Evolutionary conservation across 2,113 vertebrate species (phyloP), one percentile per base, ranked within the genome.

Genomic region (Pavo muticus): DNA sequence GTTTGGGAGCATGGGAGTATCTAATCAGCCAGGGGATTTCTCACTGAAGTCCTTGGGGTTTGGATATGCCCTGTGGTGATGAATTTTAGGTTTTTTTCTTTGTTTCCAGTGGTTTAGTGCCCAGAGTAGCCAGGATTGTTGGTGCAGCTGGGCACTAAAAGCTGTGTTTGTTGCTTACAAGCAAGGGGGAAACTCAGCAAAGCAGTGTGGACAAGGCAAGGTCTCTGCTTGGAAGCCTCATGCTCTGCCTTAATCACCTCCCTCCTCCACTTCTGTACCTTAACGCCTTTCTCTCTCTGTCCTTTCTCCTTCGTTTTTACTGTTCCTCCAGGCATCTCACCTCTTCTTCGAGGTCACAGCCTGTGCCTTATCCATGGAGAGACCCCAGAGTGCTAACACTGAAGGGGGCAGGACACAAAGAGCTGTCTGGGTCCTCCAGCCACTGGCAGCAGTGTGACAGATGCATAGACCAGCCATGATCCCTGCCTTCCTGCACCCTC

Each of bases 1-100:
- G 37, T 35, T 56, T 73, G 56, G 14, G 25, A 75, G 27, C 3
- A 0, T 35, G 47, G 23, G n/a, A 54, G 27, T 45, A 75, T 29
- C 30, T 76, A 52, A 95, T 68, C 50, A 54, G 65, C 39, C 79
- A 63, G 24, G 4, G 6, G 35, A 60, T 70, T 29, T 44, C 16
- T 85, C 61, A 50, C 48, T 75, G 61, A 95, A 93, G 39, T 84
- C 14, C 2, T 15, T 69, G 60, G 37, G n/a, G 60, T 60, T 78
- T 91, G 69, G 27, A 74, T 39, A 60, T 37, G 11, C 25, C 21
- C 23, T 0, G 2, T 69, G 54, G 11, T 71, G 59, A 54, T 76
- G 32, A 78, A 77, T 81, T 94, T 92, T 79, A 54, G 42, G 65
- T 35, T 27, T 8, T 64, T 94, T 78, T 86, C 48, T 88, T 88